Percentiles rank a stretch among this genome's conserved stretches.
Evolutionary conservation across 2,888 invertebrate species (phyloP).

Genomic region (Ectemnius cavifrons): DNA sequence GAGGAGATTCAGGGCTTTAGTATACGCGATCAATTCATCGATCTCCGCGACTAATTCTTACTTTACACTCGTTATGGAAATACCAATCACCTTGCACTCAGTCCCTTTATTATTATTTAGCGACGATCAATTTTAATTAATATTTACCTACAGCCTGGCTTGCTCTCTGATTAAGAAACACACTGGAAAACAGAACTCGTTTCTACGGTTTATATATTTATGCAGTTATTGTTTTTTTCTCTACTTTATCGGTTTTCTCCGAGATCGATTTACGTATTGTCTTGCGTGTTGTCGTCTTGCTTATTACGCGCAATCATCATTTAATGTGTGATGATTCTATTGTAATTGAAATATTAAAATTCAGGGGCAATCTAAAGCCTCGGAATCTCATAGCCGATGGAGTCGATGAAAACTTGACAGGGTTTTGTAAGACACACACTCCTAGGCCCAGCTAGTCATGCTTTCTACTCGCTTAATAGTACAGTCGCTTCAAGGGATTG

Average conservation of each 20-base stretch:
- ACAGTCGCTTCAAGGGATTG: not conserved
- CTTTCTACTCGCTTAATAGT: not conserved
- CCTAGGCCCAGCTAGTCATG: not conserved
- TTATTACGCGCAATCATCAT: no score
- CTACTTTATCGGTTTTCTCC: no score
- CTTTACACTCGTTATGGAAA: slow-evolving; percentile 5
- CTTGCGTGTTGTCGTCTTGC: no score
- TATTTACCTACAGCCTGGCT: not conserved
- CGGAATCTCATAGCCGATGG: not conserved
- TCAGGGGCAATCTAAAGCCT: no score
- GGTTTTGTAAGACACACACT: not conserved
- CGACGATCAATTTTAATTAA: not conserved
- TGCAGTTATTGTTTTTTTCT: no score
- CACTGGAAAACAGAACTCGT: no score
- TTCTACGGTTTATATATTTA: no score
- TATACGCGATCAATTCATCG: slow-evolving; percentile 31
- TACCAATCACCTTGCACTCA: no score
- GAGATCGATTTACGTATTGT: no score
- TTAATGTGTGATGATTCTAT: no score
- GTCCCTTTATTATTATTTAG: not conserved
- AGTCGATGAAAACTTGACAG: not conserved
- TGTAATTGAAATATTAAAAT: no score
- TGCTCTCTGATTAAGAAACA: no score
- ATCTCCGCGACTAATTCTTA: slow-evolving; percentile 33
- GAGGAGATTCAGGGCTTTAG: slow-evolving; percentile 48